A percentile compares a stretch with the other conserved stretches of the same genome.
These are phyloP conservation scores for Megalops atlanticus DNA, from an alignment of 2,113 vertebrate genomes.

Conservation along the genomic window DNA sequence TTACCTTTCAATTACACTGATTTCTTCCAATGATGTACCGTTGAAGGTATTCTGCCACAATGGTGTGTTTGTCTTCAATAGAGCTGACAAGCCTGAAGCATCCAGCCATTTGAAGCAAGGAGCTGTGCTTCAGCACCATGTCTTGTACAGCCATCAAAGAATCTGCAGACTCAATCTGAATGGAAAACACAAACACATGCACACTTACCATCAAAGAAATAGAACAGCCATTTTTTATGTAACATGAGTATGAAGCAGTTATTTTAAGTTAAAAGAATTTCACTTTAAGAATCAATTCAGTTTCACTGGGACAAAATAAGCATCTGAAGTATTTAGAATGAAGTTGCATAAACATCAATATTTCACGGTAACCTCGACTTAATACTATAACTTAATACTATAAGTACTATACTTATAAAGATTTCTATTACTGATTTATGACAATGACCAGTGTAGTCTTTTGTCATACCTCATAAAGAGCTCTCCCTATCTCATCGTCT, in stretches of 20 bases:
- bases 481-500: conserved; percentile 18
- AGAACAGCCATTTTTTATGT: background rate
- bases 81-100: conserved; percentile 16
- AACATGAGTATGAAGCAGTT: too few relatives aligned
- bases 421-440: background rate
- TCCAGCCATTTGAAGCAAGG: conserved; percentile 17
- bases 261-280: background rate
- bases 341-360: background rate
- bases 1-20: conserved; percentile 24
- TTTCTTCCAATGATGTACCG: conserved; percentile 12
- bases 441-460: conserved; percentile 3
- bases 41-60: conserved; percentile 17
- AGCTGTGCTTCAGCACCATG: background rate
- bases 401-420: background rate
- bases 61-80: background rate
- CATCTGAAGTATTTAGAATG: background rate
- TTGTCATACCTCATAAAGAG: conserved; percentile 23
- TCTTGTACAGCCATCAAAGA: conserved; percentile 7
- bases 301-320: background rate
- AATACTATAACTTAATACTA: too few relatives aligned
- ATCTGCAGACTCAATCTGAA: conserved; percentile 6
- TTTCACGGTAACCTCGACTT: too few relatives aligned
- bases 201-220: conserved; percentile 1
- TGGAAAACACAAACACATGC: background rate
- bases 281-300: background rate